A percentile compares a stretch with the other conserved stretches of the same genome.
phyloP scores from a whole-genome alignment of 2,113 vertebrate genomes.

The Columbina picui region DNA sequence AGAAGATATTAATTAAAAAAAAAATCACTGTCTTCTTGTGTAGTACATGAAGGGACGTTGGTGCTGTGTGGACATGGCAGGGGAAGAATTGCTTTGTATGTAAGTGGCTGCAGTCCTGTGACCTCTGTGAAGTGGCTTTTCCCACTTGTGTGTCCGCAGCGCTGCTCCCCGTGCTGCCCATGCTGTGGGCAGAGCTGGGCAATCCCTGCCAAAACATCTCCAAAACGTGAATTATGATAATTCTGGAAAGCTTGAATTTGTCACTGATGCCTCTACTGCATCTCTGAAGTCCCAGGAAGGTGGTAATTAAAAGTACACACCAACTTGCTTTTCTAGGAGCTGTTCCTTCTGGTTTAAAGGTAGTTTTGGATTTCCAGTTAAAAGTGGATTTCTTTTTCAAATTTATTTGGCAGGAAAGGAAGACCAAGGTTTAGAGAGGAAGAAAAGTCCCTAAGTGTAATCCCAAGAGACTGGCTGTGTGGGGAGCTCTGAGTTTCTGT shows the following conservation, averaged over 20 bases:
- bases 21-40: background rate
- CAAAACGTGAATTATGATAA: background rate
- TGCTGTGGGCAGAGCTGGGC: background rate
- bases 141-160: background rate
- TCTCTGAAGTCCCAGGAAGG: background rate
- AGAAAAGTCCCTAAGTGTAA: background rate
- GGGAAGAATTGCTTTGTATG: accelerated
- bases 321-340: background rate
- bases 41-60: background rate
- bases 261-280: background rate
- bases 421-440: background rate
- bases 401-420: background rate
- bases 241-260: background rate
- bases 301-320: background rate
- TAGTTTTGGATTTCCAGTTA: background rate
- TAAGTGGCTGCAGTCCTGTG: background rate
- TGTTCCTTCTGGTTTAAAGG: background rate
- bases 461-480: background rate
- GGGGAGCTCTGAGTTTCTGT: background rate
- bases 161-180: background rate
- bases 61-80: background rate
- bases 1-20: background rate
- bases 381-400: background rate
- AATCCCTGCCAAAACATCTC: background rate
- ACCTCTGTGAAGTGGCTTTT: background rate